These are phyloP conservation scores for Drosophila mauritiana DNA, from an alignment of 1,140 invertebrate genomes.

Conservation along the genomic window DNA sequence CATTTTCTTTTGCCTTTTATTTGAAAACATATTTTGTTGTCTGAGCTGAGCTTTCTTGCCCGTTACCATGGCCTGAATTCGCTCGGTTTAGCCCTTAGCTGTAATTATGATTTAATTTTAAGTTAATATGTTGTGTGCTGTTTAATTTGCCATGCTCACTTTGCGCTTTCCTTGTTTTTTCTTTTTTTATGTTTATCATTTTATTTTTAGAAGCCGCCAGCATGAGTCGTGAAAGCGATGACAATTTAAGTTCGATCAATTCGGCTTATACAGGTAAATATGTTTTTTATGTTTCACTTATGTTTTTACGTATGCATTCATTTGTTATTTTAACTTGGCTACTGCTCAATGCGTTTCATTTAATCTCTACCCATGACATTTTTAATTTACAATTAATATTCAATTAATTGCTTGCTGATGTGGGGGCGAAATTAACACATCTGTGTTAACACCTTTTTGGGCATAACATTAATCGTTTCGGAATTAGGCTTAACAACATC, in stretches of 20 bases:
- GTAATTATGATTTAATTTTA: constrained; percentile 70
- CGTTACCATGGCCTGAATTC: constrained; percentile 70
- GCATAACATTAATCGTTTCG: constrained; percentile 2
- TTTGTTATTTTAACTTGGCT: constrained; percentile 34
- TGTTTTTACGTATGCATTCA: constrained; percentile 35
- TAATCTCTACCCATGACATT: constrained; percentile 47
- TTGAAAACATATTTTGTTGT: constrained; percentile 40
- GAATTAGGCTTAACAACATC: not conserved
- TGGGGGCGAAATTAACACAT: constrained; percentile 44
- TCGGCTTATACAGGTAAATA: constrained; percentile 83
- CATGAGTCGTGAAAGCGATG: constrained; percentile 85
- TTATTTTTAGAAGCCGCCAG: constrained; percentile 81
- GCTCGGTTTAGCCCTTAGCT: constrained; percentile 44
- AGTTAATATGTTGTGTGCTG: constrained; percentile 29
- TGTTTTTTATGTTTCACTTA: constrained; percentile 39
- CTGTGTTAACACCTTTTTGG: constrained; percentile 23
- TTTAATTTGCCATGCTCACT: constrained; percentile 48
- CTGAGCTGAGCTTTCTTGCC: constrained; percentile 61
- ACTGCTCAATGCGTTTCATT: constrained; percentile 53
- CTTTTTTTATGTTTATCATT: constrained; percentile 51
- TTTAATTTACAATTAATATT: constrained; percentile 44
- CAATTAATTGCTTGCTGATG: constrained; percentile 35
- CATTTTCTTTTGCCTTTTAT: constrained; percentile 42
- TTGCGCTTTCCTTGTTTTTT: constrained; percentile 48
- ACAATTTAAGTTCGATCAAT: constrained; percentile 84